phyloP scores from a whole-genome alignment of 2,888 invertebrate genomes.

The Reticulitermes lucifugus region DNA sequence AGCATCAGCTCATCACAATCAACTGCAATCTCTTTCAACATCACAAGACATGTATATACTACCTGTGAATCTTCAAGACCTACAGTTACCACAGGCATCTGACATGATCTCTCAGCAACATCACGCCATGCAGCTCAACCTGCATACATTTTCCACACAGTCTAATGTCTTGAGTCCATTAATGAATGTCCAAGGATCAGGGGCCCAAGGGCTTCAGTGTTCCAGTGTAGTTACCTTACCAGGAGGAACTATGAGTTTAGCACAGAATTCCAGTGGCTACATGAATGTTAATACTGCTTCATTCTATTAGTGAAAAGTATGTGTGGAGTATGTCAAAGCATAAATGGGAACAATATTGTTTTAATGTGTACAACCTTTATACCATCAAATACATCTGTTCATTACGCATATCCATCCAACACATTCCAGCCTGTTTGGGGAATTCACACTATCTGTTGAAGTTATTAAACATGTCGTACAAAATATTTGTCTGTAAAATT shows the following conservation, averaged over 20 bases:
- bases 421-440: no score
- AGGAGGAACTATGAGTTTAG: slow-evolving; percentile 43
- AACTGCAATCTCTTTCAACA: slow-evolving; percentile 13
- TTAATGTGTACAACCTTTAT: no score
- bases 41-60: slow-evolving; percentile 47
- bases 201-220: slow-evolving; percentile 35
- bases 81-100: slow-evolving; percentile 37
- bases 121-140: slow-evolving; percentile 49
- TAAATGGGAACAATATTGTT: slow-evolving; percentile 5
- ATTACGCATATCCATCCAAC: no score
- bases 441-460: no score
- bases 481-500: no score
- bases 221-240: slow-evolving; percentile 45
- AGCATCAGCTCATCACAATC: slow-evolving; percentile 13
- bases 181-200: slow-evolving; percentile 34
- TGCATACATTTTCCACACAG: slow-evolving; percentile 47
- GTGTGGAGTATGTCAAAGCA: background rate
- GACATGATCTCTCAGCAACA: slow-evolving; percentile 45
- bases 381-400: no score
- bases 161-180: slow-evolving; percentile 43
- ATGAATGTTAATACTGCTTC: slow-evolving; percentile 47
- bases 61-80: slow-evolving; percentile 45
- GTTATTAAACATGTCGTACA: no score
- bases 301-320: slow-evolving; percentile 43
- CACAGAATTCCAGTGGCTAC: slow-evolving; percentile 44